Base-by-base conservation (phyloP, 2,888 invertebrate genomes). In the Drosophila pseudotalamancana region DNA sequence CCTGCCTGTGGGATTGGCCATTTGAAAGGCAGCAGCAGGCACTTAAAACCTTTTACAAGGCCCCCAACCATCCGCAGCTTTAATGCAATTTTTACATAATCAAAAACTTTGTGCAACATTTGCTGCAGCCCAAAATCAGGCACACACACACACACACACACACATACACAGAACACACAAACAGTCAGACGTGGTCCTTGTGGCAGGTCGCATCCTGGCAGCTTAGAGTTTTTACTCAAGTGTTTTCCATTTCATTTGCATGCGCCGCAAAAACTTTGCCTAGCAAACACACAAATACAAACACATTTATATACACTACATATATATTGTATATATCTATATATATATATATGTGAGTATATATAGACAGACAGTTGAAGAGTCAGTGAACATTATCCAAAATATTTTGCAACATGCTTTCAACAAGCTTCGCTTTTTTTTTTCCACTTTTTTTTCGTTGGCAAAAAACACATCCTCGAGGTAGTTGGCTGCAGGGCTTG, bases 221-320 rank as follows among this genome's bases (percentile, higher is more conserved):
- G 72, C 59, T 55, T 51, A 55, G 63, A 70, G 76, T 87, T 81
- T 84, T 65, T 82, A 39, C 69, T 69, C 62, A 81, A 81, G 87
- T 81, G 78, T 85, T 81, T 81, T 82, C 87, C 86, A 87, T 82
- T 82, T 82, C 86, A 87, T 87, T 82, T 87, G 69, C 83, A 85
- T 82, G 79, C 39, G 72, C 69, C 85, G 63, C 79, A 67, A 72
- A 77, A 78, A 81, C 66, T 80, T 83, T 72, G 53, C 57, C 43
- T 76, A 55, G 54, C 79, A 70, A 54, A 62, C 61, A 79, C 40
- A 82, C 35, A 53, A 29, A 39, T 14, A 16, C 11, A 49, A 31
- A 53, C 53, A 64, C 31, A 57, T 11, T 48, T 11, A 37, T 16
- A 54, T 18, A 63, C 32, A 51, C 40, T 23, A 43, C 11, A 23